Evolutionary conservation across 2,888 invertebrate genomes (phyloP).

Genomic region (Girardia tigrina): DNA sequence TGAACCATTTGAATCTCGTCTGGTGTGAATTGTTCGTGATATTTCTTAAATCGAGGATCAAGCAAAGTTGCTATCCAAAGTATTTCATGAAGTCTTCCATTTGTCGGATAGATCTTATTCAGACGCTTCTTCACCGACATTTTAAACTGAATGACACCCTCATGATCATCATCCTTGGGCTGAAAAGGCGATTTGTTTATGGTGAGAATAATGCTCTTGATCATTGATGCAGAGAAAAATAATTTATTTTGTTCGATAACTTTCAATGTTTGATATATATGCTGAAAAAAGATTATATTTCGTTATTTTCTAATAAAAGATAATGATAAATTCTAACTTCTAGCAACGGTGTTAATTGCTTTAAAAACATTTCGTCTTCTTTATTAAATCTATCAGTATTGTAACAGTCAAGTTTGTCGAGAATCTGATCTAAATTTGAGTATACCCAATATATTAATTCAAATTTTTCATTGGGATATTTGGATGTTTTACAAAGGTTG

Average conservation of each 20-base stretch:
- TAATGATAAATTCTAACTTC: not conserved
- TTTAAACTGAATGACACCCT: slow-evolving; percentile 30
- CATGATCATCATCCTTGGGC: slow-evolving; percentile 13
- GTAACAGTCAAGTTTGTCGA: not conserved
- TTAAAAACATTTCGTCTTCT: slow-evolving; percentile 3
- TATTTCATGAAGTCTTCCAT: slow-evolving; percentile 24
- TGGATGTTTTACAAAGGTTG: not conserved
- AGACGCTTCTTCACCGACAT: slow-evolving; percentile 26
- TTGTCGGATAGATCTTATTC: slow-evolving; percentile 28
- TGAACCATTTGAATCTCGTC: not conserved
- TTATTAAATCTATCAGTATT: slow-evolving; percentile 12
- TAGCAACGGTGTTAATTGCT: not conserved
- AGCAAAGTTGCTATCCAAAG: slow-evolving; percentile 33
- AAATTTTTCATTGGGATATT: slow-evolving; percentile 5
- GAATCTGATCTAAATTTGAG: not conserved
- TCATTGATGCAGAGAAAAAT: slow-evolving; percentile 32
- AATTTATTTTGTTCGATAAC: slow-evolving; percentile 28
- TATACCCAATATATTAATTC: slow-evolving; percentile 4
- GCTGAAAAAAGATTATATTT: not conserved
- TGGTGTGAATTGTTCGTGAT: slow-evolving; percentile 13
- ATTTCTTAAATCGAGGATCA: slow-evolving; percentile 31
- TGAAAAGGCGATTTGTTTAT: slow-evolving; percentile 24
- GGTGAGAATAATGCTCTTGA: slow-evolving; percentile 27
- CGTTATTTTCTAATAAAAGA: not conserved
- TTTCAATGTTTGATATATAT: slow-evolving; percentile 31